Conservation (phyloP, 2,113 vertebrate species). For the Macroglossus sobrinus region DNA sequence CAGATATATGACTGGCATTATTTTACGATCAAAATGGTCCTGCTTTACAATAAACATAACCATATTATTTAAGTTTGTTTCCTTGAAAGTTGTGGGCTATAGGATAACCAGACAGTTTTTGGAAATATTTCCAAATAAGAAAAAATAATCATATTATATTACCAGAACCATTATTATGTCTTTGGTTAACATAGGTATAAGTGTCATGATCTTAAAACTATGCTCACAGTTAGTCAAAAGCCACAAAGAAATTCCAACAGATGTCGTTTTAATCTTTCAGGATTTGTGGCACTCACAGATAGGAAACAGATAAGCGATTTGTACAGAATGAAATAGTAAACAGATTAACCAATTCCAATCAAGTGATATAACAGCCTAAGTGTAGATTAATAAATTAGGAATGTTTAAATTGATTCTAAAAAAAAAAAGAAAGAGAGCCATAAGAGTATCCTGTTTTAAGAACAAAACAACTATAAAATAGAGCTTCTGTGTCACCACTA, state of each 20-base stretch:
- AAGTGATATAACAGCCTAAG: neutral
- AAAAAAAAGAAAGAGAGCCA: neutral
- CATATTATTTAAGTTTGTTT: slow-evolving; percentile 5
- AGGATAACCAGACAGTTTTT: neutral
- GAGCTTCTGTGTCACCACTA: neutral
- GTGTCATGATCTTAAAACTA: slow-evolving; percentile 13
- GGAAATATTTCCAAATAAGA: slow-evolving; percentile 5
- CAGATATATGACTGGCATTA: neutral
- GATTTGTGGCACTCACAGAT: slow-evolving; percentile 5
- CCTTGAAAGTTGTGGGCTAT: neutral
- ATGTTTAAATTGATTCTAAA: neutral
- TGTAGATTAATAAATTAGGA: neutral
- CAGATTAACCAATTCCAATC: slow-evolving; percentile 34
- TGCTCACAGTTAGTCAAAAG: neutral
- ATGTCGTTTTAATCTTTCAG: slow-evolving; percentile 42
- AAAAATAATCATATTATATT: neutral
- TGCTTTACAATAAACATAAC: neutral
- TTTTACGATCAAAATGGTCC: neutral
- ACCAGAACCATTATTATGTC: neutral
- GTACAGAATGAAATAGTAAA: slow-evolving; percentile 24
- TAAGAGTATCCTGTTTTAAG: neutral
- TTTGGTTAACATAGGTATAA: slow-evolving; percentile 16
- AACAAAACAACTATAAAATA: slow-evolving; percentile 13
- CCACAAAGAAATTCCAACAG: neutral
- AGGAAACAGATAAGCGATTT: neutral